Evolutionary conservation across 2,888 invertebrate genomes (phyloP).

Genomic region (Diarsia dahlii): DNA sequence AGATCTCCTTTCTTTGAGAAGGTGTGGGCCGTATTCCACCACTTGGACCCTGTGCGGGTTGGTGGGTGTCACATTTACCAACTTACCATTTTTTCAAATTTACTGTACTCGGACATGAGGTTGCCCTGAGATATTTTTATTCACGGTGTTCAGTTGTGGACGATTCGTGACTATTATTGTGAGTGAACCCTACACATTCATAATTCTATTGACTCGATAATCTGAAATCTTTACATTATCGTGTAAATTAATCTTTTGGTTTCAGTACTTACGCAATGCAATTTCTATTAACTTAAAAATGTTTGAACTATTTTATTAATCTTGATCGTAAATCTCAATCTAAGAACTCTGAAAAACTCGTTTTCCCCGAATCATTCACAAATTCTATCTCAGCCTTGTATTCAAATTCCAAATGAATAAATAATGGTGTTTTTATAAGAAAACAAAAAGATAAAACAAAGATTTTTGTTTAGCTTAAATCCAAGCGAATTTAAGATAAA

Average conservation of each 20-base stretch:
- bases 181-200: not conserved
- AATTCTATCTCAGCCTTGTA: constrained; percentile 32
- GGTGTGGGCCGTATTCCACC: not conserved
- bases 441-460: constrained; percentile 38
- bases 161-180: not conserved
- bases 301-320: not conserved
- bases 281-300: not conserved
- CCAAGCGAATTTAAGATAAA: constrained; percentile 39
- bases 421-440: constrained; percentile 40
- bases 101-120: too few species aligned
- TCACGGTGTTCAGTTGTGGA: too few species aligned
- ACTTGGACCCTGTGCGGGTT: not conserved
- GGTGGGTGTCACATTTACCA: not conserved
- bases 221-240: not conserved
- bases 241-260: not conserved
- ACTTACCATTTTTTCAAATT: too few species aligned
- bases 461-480: constrained; percentile 30
- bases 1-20: not conserved
- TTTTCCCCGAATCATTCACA: constrained; percentile 39
- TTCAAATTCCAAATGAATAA: constrained; percentile 53
- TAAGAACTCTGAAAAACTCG: not conserved
- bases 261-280: not conserved
- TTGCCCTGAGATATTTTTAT: not conserved
- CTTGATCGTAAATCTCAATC: not conserved
- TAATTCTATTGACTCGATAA: not conserved